phyloP scores from a whole-genome alignment of 2,797 vertebrate genomes.

The Anolis apletophallus region DNA sequence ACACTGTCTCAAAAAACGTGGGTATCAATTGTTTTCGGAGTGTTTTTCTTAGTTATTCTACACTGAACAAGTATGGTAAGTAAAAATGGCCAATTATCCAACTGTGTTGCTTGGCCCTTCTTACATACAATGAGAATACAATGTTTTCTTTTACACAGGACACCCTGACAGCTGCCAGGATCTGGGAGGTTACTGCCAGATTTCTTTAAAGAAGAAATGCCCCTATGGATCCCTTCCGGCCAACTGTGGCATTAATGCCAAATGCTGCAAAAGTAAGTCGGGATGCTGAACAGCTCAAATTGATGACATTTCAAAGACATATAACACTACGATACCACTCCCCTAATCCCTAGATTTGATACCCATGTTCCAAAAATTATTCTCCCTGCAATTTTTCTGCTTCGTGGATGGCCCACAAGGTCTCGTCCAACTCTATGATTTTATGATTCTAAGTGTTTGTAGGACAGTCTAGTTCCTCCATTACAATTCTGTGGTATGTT shows the following conservation, averaged over 20 bases:
- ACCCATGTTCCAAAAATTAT: too few species aligned
- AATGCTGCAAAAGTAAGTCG: not conserved
- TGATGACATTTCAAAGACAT: not conserved
- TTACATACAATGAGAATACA: not conserved
- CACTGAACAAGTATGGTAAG: not conserved
- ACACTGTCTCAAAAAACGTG: too few species aligned
- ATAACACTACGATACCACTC: not conserved
- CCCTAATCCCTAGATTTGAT: too few species aligned
- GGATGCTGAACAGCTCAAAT: not conserved
- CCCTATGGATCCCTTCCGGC: not conserved
- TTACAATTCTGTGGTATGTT: too few species aligned
- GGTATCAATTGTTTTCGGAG: too few species aligned
- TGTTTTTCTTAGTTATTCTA: too few species aligned
- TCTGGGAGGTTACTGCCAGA: not conserved
- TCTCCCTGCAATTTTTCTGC: too few species aligned
- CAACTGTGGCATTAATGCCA: slow-evolving; percentile 14
- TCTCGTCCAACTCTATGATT: too few species aligned
- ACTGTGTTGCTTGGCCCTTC: not conserved
- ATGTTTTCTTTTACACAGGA: not conserved
- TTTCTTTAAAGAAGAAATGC: not conserved
- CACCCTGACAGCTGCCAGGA: rapidly evolving
- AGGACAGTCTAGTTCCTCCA: too few species aligned
- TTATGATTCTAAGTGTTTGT: too few species aligned
- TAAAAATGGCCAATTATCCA: not conserved
- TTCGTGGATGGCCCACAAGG: too few species aligned